Evolutionary conservation across 2,888 invertebrate species (phyloP).

Genomic region (Heteromyza rotundicornis): DNA sequence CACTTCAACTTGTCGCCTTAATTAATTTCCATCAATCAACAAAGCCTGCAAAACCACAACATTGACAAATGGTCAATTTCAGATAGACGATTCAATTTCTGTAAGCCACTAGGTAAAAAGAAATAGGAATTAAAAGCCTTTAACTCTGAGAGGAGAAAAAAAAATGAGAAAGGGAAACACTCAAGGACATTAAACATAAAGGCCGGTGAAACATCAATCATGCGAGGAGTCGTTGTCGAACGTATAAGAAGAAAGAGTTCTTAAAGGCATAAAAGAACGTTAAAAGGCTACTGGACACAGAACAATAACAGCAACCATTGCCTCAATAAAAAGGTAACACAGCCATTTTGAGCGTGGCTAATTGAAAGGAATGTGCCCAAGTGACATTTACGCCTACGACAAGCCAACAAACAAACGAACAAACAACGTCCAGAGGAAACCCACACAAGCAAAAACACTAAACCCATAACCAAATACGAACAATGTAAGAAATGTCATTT

Average conservation of each 20-base stretch:
- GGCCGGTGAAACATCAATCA: conserved; percentile 1
- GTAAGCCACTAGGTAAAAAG: not conserved
- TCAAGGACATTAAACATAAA: not conserved
- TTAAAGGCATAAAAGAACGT: not conserved
- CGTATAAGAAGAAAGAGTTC: not conserved
- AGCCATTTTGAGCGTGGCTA: not conserved
- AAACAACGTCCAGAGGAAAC: not conserved
- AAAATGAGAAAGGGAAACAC: not conserved
- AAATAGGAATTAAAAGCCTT: conserved; percentile 3
- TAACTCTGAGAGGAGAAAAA: no score
- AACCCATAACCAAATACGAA: not conserved
- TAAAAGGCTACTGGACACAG: not conserved
- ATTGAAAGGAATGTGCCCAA: conserved; percentile 4
- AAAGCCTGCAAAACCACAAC: not conserved
- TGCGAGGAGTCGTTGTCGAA: not conserved
- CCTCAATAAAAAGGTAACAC: not conserved
- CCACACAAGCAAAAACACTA: not conserved
- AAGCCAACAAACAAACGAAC: not conserved
- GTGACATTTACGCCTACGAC: conserved; percentile 3
- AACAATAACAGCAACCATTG: not conserved
- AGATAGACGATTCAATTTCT: not conserved
- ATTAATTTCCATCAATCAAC: not conserved
- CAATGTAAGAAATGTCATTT: conserved; percentile 27
- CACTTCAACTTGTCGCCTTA: not conserved
- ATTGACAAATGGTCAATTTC: not conserved